Conservation (phyloP, 1,140 invertebrate genomes). For the Pogonognathellus flavescens region DNA sequence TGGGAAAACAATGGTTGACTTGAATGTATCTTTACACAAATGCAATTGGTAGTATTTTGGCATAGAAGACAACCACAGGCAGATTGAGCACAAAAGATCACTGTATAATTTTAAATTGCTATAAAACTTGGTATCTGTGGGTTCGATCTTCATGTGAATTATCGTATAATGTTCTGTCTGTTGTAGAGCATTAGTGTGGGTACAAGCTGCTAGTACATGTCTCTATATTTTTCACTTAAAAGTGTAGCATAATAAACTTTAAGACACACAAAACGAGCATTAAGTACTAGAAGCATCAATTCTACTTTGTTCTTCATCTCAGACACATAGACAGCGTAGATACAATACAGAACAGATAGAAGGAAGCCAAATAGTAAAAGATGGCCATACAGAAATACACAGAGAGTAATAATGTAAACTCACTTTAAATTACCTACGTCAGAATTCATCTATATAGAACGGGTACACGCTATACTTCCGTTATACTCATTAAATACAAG, state of each 20-base stretch:
- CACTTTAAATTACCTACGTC: slow-evolving; percentile 20
- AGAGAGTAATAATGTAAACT: not conserved
- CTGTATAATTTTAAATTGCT: slow-evolving; percentile 42
- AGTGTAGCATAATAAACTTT: too few relatives aligned
- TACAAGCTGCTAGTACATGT: too few relatives aligned
- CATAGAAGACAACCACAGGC: not conserved
- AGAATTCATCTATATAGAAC: slow-evolving; percentile 14
- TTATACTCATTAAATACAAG: not conserved
- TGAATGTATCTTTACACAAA: slow-evolving; percentile 20
- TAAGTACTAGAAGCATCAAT: too few relatives aligned
- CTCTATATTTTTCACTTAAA: too few relatives aligned
- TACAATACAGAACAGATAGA: too few relatives aligned
- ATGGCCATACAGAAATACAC: not conserved
- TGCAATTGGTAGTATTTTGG: not conserved
- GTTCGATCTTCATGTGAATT: slow-evolving; percentile 9
- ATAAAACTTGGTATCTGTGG: slow-evolving; percentile 18
- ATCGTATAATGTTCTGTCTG: too few relatives aligned
- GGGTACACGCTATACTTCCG: not conserved
- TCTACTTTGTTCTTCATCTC: too few relatives aligned
- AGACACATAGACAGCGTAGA: not conserved
- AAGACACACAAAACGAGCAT: too few relatives aligned
- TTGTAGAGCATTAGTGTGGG: too few relatives aligned
- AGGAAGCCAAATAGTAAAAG: too few relatives aligned
- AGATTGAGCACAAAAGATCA: slow-evolving; percentile 19
- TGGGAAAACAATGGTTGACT: slow-evolving; percentile 12